Evolutionary conservation across 2,888 invertebrate genomes (phyloP), one percentile per base, ranked within the genome.

Genomic region (Microplitis manilae): DNA sequence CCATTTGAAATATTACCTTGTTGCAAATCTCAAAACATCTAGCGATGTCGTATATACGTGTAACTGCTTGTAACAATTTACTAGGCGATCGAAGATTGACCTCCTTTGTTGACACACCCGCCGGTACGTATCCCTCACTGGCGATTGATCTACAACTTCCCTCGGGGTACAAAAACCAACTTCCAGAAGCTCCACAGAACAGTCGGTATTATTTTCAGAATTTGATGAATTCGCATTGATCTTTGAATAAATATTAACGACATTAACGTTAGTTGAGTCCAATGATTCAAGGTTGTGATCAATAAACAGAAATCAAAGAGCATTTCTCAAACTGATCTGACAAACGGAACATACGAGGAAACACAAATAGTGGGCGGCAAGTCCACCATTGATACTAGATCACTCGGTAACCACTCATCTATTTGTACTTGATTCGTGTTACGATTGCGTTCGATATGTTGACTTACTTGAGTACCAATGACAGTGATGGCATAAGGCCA

Each of bases 81-180:
- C 39, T 17, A 61, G 39, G 50, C 73, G 67, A 73, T 67, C 67
- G 73, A 73, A 73, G 73, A 59, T 59, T 73, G 73, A 73, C 73
- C 73, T 73, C 67, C 73, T 73, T 73, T 67, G 67, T 73, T 67
- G 73, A 67, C 73, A 73, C 73, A 67, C 73, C 67, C 67, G 67
- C 15, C 38, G 30, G 50, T 50, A 50, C 50, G 5, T 50, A 50
- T 50, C 50, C 9, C 13, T 50, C 50, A 73, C 73, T 65, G 41
- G 6, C 41, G 30, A 15, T 7, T 13, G 41, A 67, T 65, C 65
- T 67, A 41, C 73, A 73, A 73, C n/a, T 65, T 73, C 70, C 50
- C 70, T 13, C 13, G 59, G n/a, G 70, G 15, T 20, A 50, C 38
- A 50, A 50, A 50, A 50, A 50, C 50, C 60, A 38, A 62, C 5